Conservation (phyloP, 2,888 invertebrate genomes). For the Rhopalosiphum nymphaeae region DNA sequence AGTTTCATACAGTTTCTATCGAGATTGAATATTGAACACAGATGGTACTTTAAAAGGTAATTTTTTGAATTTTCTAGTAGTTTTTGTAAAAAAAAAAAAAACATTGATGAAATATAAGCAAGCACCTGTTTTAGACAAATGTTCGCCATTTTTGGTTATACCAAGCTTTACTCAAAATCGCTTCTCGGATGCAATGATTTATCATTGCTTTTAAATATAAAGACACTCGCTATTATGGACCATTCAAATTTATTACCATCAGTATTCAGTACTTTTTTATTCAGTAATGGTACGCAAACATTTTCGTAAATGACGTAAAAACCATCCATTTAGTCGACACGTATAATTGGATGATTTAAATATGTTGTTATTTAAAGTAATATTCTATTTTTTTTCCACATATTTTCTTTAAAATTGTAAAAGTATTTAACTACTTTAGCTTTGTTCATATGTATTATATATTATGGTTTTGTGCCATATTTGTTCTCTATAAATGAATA, state of each 20-base stretch:
- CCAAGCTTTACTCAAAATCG: not conserved
- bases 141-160: not conserved
- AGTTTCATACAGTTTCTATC: constrained; percentile 2
- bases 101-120: constrained; percentile 6
- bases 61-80: not conserved
- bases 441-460: not conserved
- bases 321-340: not conserved
- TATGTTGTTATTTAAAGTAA: not conserved
- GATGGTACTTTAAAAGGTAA: constrained; percentile 19
- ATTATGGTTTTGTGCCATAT: not conserved
- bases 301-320: not conserved
- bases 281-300: not conserved
- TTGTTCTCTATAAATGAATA: not conserved
- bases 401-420: not conserved
- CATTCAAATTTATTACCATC: not conserved
- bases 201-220: constrained; percentile 13
- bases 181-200: not conserved
- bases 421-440: not conserved
- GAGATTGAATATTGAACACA: constrained; percentile 20
- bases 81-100: not conserved
- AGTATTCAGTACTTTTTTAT: not conserved
- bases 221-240: not conserved
- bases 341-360: not conserved
- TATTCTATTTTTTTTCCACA: not conserved
- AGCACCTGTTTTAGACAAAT: constrained; percentile 19